Evolutionary conservation across 2,888 invertebrate genomes (phyloP), one percentile per base, ranked within the genome.

Genomic region (Leuctra nigra): DNA sequence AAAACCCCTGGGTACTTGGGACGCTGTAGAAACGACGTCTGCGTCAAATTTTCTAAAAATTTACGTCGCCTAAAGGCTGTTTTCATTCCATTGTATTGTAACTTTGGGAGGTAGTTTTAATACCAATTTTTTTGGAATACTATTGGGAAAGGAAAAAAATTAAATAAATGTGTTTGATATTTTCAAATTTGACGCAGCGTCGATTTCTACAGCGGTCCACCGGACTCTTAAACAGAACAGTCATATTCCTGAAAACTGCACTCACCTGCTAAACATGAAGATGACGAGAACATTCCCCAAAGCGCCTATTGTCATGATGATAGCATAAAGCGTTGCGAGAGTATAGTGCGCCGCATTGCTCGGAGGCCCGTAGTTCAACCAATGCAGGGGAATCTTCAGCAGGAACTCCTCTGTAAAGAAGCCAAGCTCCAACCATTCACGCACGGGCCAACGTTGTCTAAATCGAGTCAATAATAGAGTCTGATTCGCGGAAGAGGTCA

Each of bases 251-350:
- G 16, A 11, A 18, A 24, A 14, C 57, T 74, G n/a, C n/a, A n/a
- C 79, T 80, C 70, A 87, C 87, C 81, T 83, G 61, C 78, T 68
- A 67, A 86, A 87, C 80, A 88, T 82, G 66, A 80, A 78, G 58
- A 88, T 79, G 20, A 88, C 87, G 22, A 85, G 74, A 18, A 78
- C 72, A 68, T 89, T 89, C 24, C 88, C 88, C 68, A 78, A 74
- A 60, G 81, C 74, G n/a, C 89, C 89, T 35, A 82, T 69, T 1
- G 78, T 70, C 66, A 82, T 76, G 64, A 88, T 79, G 44, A 84
- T 63, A 22, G 80, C 66, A 68, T 87, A 87, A 53, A 84, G 64
- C 14, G 73, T 68, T 1, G 81, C 87, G 64, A 87, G 72, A 2
- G 75, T 67, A 66, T 78, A 79, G 68, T 85, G 84, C 47, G 78